Evolutionary conservation across 2,888 invertebrate genomes (phyloP).

Genomic region (Tridacna crocea): DNA sequence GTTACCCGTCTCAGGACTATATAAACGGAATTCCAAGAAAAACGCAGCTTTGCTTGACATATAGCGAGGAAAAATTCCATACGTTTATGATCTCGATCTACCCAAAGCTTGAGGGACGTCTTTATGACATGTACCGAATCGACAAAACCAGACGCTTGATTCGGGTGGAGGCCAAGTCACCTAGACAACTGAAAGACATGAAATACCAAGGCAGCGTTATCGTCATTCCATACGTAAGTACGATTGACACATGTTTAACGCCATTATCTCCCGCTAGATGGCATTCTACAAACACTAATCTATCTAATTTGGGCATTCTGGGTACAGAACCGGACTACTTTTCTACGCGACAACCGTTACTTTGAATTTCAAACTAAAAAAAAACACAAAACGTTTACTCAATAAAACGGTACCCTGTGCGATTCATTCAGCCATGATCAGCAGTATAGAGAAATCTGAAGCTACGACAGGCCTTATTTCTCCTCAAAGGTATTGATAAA

Average conservation of each 20-base stretch:
- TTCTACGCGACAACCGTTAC: too few relatives aligned
- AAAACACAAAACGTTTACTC: too few relatives aligned
- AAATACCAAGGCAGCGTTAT: constrained; percentile 72
- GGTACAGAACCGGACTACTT: too few relatives aligned
- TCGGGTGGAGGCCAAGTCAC: constrained; percentile 64
- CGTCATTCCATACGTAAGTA: constrained; percentile 72
- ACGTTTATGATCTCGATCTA: constrained; percentile 57
- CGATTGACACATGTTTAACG: not conserved
- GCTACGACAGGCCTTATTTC: too few relatives aligned
- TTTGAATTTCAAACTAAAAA: too few relatives aligned
- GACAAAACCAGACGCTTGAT: constrained; percentile 70
- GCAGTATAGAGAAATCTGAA: too few relatives aligned
- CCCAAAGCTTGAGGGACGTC: constrained; percentile 60
- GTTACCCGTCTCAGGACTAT: constrained; percentile 68
- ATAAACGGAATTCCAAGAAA: constrained; percentile 66
- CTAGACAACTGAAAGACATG: constrained; percentile 67
- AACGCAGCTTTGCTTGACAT: constrained; percentile 64
- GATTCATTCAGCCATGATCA: too few relatives aligned
- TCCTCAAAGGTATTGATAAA: too few relatives aligned
- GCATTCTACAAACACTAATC: too few relatives aligned
- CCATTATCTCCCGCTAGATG: too few relatives aligned
- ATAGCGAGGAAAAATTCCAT: constrained; percentile 57
- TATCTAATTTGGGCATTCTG: too few relatives aligned
- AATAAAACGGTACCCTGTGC: too few relatives aligned
- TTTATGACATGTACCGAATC: constrained; percentile 68